These are phyloP conservation scores for Emberiza fucata DNA, from an alignment of 2,113 vertebrate genomes.

Conservation along the genomic window DNA sequence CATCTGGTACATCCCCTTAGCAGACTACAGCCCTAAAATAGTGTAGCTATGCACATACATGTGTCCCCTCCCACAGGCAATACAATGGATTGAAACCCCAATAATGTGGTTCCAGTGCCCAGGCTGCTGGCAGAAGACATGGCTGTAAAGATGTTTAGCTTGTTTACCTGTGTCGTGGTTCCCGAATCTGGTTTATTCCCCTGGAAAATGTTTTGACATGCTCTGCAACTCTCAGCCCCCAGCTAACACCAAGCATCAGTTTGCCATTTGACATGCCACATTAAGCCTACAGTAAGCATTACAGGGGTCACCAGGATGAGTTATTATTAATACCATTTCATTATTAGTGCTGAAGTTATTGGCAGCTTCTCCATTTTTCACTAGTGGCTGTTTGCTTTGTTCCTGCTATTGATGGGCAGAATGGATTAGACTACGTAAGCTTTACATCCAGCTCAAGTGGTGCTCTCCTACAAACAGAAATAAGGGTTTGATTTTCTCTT, in stretches of 20 bases:
- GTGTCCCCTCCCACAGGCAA: neutral
- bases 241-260: neutral
- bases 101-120: neutral
- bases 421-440: neutral
- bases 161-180: neutral
- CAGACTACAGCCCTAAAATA: neutral
- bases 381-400: neutral
- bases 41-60: fast-evolving
- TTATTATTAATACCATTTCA: neutral
- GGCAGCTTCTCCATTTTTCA: neutral
- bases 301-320: neutral
- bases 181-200: neutral
- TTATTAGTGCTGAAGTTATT: neutral
- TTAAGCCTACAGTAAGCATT: neutral
- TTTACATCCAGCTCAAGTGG: neutral
- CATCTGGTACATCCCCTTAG: no score
- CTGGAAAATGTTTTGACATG: neutral
- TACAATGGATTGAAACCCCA: neutral
- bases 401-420: neutral
- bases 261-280: neutral
- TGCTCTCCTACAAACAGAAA: neutral
- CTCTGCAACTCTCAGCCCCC: neutral
- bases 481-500: neutral
- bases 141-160: neutral
- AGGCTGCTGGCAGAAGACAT: neutral